A percentile compares a stretch with the other conserved stretches of the same genome.
phyloP scores from a whole-genome alignment of 2,113 vertebrate species.

The Galemys pyrenaicus region DNA sequence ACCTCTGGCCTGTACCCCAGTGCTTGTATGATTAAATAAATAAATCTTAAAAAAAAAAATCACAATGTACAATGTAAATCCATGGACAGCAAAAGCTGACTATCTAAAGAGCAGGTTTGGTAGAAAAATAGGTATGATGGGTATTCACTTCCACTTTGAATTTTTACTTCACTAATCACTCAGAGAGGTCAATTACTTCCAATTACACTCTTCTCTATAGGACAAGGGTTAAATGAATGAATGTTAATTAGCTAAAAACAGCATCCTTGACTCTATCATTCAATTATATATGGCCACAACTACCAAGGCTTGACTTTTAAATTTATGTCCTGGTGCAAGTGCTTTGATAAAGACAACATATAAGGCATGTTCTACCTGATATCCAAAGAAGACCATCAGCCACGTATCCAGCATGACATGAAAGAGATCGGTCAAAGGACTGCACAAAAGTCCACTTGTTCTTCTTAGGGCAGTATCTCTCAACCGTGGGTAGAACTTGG shows the following conservation, averaged over 20 bases:
- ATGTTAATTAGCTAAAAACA: not conserved
- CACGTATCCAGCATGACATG: constrained; percentile 96
- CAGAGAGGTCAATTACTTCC: constrained; percentile 37
- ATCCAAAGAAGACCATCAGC: constrained; percentile 97
- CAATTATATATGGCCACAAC: not conserved
- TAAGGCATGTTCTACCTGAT: constrained; percentile 91
- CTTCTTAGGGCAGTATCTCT: constrained; percentile 96
- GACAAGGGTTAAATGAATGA: constrained; percentile 2
- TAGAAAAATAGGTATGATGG: not conserved
- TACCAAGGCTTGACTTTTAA: not conserved
- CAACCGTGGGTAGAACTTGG: constrained; percentile 96
- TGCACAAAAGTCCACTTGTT: constrained; percentile 98
- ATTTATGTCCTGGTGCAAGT: not conserved
- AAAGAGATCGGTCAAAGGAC: constrained; percentile 96
- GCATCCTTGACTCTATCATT: not conserved
- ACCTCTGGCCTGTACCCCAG: no score
- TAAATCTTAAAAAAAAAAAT: no score
- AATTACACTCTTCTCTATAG: not conserved
- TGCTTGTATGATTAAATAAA: no score
- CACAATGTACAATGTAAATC: not conserved
- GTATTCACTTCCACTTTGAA: constrained; percentile 28
- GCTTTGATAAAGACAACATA: constrained; percentile 66
- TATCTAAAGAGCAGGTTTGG: not conserved
- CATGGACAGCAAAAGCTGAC: not conserved
- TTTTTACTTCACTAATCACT: constrained; percentile 17